Percentiles rank a stretch among this genome's conserved stretches.
Evolutionary conservation across 2,113 vertebrate species (phyloP).

Genomic region (Elephas maximus): DNA sequence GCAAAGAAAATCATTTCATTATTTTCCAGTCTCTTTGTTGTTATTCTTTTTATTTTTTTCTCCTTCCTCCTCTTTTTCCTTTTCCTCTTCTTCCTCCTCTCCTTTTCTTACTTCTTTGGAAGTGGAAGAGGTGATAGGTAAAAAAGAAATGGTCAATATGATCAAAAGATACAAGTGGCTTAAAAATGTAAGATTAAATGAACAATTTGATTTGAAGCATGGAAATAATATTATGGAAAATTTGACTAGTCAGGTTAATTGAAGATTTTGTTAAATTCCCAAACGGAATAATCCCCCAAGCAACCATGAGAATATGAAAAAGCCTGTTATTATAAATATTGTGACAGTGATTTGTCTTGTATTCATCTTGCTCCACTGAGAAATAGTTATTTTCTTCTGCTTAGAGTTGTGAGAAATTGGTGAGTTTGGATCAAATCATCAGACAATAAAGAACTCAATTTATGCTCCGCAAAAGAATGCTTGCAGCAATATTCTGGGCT

Average conservation of each 20-base stretch:
- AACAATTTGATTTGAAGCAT: neutral
- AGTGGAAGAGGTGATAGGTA: neutral
- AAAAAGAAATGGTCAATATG: neutral
- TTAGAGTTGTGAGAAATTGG: slow-evolving; percentile 40
- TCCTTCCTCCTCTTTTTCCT: neutral
- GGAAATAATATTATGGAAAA: neutral
- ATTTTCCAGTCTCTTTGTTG: neutral
- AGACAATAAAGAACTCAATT: neutral
- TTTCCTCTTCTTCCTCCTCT: neutral
- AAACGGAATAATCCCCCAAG: neutral
- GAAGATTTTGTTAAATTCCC: slow-evolving; percentile 17
- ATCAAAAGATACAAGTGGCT: neutral
- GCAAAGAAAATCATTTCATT: neutral
- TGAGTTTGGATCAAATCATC: slow-evolving; percentile 24
- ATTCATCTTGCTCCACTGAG: neutral
- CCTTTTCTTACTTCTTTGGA: neutral
- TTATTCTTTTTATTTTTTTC: neutral
- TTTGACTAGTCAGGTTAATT: neutral
- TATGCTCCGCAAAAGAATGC: slow-evolving; percentile 28
- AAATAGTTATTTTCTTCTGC: neutral
- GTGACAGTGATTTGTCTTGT: neutral
- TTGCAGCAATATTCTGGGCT: neutral
- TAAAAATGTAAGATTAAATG: neutral
- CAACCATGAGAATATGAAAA: neutral
- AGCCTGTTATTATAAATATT: neutral